Percentiles rank a stretch among this genome's conserved stretches.
Conservation (phyloP, 2,888 invertebrate genomes). For the Epinotia brunnichana region DNA sequence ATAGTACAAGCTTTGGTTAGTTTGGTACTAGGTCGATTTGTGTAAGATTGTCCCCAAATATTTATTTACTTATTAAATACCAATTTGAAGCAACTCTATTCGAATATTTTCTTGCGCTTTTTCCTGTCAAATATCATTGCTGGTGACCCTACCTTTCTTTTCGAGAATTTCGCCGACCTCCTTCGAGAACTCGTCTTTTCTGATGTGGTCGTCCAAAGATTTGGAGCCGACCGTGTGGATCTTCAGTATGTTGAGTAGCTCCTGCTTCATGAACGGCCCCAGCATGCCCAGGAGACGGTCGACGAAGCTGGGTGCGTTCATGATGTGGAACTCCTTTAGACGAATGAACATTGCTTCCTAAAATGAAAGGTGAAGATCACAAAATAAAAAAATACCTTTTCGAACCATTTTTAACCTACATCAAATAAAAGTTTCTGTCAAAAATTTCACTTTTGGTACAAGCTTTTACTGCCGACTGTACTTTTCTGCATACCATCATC, state of each 20-base stretch:
- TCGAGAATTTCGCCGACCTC: conserved; percentile 79
- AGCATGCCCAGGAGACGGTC: conserved; percentile 86
- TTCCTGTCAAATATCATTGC: background rate
- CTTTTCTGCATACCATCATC: too few relatives aligned
- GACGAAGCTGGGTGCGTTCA: conserved; percentile 87
- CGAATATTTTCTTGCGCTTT: too few relatives aligned
- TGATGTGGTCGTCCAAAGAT: conserved; percentile 79
- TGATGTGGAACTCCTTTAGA: conserved; percentile 87
- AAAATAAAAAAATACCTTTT: too few relatives aligned
- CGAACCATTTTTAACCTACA: background rate
- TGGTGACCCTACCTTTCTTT: background rate
- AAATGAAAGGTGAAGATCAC: conserved; percentile 48
- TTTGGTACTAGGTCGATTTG: too few relatives aligned
- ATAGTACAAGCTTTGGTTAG: too few relatives aligned
- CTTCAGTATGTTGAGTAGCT: conserved; percentile 79
- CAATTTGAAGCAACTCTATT: too few relatives aligned
- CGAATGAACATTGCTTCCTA: conserved; percentile 86
- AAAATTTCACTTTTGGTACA: too few relatives aligned
- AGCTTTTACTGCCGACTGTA: too few relatives aligned
- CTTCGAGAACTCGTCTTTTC: conserved; percentile 81
- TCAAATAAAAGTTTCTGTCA: too few relatives aligned
- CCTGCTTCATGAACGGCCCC: conserved; percentile 88
- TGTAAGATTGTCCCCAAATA: too few relatives aligned
- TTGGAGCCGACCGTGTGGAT: conserved; percentile 77
- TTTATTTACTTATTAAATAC: too few relatives aligned